A percentile compares a stretch with the other conserved stretches of the same genome.
phyloP scores from a whole-genome alignment of 1,140 invertebrate genomes.

The Apocrypta bakeri region DNA sequence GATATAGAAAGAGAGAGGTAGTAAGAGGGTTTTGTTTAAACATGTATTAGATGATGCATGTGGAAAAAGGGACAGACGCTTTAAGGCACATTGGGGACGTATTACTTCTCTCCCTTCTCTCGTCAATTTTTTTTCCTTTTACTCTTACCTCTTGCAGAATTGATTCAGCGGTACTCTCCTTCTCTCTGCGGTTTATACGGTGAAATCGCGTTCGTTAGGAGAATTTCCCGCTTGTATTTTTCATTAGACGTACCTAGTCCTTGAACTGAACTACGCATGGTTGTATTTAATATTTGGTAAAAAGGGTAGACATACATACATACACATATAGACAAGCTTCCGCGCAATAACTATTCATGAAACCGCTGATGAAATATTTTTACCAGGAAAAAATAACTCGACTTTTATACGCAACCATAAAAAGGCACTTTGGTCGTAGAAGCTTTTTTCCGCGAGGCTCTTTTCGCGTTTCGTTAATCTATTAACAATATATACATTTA shows the following conservation, averaged over 20 bases:
- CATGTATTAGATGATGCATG: not conserved
- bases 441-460: not conserved
- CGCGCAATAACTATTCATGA: not conserved
- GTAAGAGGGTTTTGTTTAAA: not conserved
- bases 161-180: not conserved
- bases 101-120: not conserved
- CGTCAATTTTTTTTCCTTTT: not conserved
- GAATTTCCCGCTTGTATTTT: not conserved
- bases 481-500: no score
- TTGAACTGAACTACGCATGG: not conserved
- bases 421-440: not conserved
- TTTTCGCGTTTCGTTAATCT: not conserved
- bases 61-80: not conserved
- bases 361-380: not conserved
- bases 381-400: not conserved
- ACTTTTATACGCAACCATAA: not conserved
- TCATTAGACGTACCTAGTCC: not conserved
- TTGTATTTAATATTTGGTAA: no score
- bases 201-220: not conserved
- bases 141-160: not conserved
- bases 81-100: not conserved
- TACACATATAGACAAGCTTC: no score
- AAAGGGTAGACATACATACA: not conserved
- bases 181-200: not conserved
- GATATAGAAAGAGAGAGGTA: not conserved